Conservation (phyloP, 2,113 vertebrate species). For the Camelus dromedarius region DNA sequence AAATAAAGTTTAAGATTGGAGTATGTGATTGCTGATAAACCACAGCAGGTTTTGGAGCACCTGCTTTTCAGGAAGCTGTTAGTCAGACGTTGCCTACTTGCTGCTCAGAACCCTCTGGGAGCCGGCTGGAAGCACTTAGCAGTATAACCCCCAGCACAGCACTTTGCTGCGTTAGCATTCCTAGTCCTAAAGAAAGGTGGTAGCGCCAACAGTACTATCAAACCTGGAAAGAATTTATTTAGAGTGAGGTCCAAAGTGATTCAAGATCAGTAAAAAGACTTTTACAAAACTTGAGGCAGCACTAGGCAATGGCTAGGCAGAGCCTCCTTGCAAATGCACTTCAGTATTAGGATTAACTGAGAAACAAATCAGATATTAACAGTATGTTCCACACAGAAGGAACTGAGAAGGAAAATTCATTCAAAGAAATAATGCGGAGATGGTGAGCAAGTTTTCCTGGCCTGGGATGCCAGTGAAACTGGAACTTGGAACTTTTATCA, state of each 20-base stretch:
- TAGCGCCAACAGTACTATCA: background rate
- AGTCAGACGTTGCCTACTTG: background rate
- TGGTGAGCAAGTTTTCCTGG: background rate
- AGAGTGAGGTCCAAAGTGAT: background rate
- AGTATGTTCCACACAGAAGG: background rate
- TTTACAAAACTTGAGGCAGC: background rate
- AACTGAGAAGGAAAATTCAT: conserved; percentile 27
- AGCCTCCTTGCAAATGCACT: background rate
- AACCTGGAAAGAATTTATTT: background rate
- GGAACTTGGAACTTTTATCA: background rate
- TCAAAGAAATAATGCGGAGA: background rate
- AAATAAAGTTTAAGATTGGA: background rate
- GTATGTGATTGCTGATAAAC: background rate
- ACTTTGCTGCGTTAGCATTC: background rate
- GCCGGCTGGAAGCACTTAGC: background rate
- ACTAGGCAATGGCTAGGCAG: background rate
- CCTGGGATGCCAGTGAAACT: background rate
- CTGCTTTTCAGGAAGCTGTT: conserved; percentile 19
- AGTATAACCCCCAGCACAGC: too few species aligned
- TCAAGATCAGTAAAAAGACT: background rate
- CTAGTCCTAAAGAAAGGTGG: background rate
- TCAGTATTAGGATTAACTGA: background rate
- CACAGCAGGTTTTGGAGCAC: background rate
- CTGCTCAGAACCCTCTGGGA: background rate
- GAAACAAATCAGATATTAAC: background rate